Evolutionary conservation across 2,113 vertebrate species (phyloP).

Genomic region (Clarias macrocephalus): DNA sequence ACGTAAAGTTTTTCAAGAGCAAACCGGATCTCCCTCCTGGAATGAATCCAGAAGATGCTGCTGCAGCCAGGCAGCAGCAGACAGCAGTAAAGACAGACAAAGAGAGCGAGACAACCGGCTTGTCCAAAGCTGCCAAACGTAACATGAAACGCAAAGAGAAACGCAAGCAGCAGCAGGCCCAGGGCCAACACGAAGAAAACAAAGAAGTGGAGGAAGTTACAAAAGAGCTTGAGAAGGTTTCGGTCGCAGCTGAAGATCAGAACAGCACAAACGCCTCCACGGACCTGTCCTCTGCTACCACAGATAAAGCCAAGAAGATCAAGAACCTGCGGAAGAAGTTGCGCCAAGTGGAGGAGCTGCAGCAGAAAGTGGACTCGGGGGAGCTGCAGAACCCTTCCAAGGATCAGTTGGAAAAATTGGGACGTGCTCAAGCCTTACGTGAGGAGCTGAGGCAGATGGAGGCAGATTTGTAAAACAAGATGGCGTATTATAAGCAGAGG

Average conservation of each 20-base stretch:
- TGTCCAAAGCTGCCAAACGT: constrained; percentile 88
- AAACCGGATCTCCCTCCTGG: constrained; percentile 92
- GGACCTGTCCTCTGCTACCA: constrained; percentile 52
- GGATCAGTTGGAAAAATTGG: constrained; percentile 91
- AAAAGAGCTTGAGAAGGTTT: constrained; percentile 73
- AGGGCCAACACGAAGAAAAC: constrained; percentile 38
- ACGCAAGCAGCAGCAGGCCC: constrained; percentile 78
- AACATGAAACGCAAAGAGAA: constrained; percentile 95
- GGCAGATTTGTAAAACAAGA: constrained; percentile 70
- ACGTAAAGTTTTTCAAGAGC: constrained; percentile 94
- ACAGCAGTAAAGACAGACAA: constrained; percentile 58
- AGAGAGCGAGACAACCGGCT: constrained; percentile 60
- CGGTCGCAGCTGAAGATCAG: constrained; percentile 53
- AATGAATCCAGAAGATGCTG: constrained; percentile 71
- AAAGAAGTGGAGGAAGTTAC: constrained; percentile 71
- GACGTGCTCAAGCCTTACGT: constrained; percentile 72
- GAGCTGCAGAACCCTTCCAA: constrained; percentile 81
- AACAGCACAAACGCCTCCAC: constrained; percentile 16
- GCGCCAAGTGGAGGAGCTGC: constrained; percentile 88
- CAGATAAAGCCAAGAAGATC: constrained; percentile 82
- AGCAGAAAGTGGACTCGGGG: constrained; percentile 84
- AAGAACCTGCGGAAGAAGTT: constrained; percentile 93
- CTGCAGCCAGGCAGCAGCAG: constrained; percentile 56
- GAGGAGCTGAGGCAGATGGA: constrained; percentile 83
- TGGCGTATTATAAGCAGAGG: not conserved